phyloP scores from a whole-genome alignment of 2,113 vertebrate genomes.

The Zosterops japonicus region DNA sequence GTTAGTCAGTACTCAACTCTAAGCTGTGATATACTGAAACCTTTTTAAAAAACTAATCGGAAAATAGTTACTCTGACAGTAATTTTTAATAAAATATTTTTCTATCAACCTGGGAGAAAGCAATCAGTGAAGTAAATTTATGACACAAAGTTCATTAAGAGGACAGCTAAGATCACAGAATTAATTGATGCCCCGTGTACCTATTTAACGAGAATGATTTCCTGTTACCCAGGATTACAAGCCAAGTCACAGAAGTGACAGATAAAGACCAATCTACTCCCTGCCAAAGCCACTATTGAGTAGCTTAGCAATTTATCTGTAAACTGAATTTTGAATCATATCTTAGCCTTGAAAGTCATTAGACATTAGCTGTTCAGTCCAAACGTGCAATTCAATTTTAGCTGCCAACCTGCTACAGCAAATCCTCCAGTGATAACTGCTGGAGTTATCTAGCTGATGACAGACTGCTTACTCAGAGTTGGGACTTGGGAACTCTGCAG shows the following conservation, averaged over 20 bases:
- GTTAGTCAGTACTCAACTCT: background rate
- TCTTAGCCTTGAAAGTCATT: conserved; percentile 56
- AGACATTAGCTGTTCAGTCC: conserved; percentile 3
- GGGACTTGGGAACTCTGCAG: background rate
- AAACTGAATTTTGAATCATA: conserved; percentile 53
- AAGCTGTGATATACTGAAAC: background rate
- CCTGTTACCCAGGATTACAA: conserved; percentile 64
- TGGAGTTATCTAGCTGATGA: background rate
- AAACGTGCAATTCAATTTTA: conserved; percentile 2
- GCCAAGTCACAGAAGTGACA: conserved; percentile 41
- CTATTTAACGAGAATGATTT: conserved; percentile 74
- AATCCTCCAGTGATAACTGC: background rate
- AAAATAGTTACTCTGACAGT: background rate
- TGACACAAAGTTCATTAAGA: conserved; percentile 67
- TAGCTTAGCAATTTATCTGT: conserved; percentile 41
- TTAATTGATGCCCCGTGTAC: conserved; percentile 61
- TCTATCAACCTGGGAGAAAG: conserved; percentile 11
- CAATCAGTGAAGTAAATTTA: conserved; percentile 45
- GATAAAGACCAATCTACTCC: conserved; percentile 62
- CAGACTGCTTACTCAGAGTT: background rate
- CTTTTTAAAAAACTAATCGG: background rate
- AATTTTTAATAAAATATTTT: conserved; percentile 40
- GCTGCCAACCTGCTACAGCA: background rate
- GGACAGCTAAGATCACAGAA: conserved; percentile 56
- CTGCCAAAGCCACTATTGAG: conserved; percentile 16